phyloP scores from a whole-genome alignment of 2,797 vertebrate species.

The Gorsachius magnificus region DNA sequence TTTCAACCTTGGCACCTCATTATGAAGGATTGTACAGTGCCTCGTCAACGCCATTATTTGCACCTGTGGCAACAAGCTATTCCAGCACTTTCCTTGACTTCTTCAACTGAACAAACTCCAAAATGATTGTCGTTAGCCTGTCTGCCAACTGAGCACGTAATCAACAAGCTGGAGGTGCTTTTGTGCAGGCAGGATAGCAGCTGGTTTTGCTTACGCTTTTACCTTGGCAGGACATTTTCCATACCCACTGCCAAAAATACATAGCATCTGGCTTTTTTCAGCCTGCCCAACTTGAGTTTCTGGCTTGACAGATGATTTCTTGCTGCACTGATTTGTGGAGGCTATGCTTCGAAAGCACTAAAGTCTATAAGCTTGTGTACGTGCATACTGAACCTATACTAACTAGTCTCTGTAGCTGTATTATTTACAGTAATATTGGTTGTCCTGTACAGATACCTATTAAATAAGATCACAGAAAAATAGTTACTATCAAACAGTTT shows the following conservation, averaged over 20 bases:
- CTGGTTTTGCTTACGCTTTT: conserved; percentile 56
- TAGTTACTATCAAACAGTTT: neutral
- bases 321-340: neutral
- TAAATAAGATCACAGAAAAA: neutral
- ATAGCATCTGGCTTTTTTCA: conserved; percentile 24
- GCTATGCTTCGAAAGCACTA: neutral
- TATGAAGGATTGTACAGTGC: neutral
- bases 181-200: conserved; percentile 40
- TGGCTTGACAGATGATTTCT: neutral
- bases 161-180: conserved; percentile 45
- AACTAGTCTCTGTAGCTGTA: neutral
- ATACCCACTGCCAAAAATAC: conserved; percentile 29
- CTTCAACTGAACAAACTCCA: neutral
- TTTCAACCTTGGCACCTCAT: neutral
- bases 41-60: neutral
- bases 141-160: conserved; percentile 16
- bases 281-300: neutral
- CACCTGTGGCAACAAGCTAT: conserved; percentile 44
- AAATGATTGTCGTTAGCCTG: neutral
- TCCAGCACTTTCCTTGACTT: conserved; percentile 24
- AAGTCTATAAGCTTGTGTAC: neutral
- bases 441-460: neutral
- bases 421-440: neutral
- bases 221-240: conserved; percentile 59
- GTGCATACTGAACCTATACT: neutral